phyloP scores from a whole-genome alignment of 2,888 invertebrate species.

The Machimus atricapillus region DNA sequence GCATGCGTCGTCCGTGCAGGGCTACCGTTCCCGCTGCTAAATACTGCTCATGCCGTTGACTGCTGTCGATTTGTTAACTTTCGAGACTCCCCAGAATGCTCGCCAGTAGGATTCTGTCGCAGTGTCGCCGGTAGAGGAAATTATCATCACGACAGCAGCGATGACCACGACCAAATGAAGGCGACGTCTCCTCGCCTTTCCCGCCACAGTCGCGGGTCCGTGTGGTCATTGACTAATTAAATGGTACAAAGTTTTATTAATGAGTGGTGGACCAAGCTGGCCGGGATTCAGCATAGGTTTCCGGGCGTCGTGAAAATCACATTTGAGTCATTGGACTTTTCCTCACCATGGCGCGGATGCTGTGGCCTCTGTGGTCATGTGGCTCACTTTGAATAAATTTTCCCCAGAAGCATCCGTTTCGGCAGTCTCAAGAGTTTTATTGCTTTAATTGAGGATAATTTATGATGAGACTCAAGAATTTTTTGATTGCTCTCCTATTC shows the following conservation, averaged over 20 bases:
- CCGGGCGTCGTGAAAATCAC: constrained; percentile 13
- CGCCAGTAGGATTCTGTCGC: constrained; percentile 14
- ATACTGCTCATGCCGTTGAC: neutral
- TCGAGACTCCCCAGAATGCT: constrained; percentile 30
- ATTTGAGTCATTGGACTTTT: constrained; percentile 26
- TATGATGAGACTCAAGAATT: neutral
- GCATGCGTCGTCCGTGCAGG: neutral
- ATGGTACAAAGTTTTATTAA: constrained; percentile 38
- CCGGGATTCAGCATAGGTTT: constrained; percentile 24
- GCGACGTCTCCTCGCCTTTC: neutral
- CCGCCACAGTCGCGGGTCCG: neutral
- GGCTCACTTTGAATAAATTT: neutral
- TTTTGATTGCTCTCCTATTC: neutral
- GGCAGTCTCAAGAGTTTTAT: neutral
- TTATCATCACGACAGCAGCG: constrained; percentile 29
- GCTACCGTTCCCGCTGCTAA: neutral
- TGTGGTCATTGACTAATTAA: constrained; percentile 24
- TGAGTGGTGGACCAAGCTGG: constrained; percentile 14
- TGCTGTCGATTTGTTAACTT: constrained; percentile 38
- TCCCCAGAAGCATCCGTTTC: constrained; percentile 1
- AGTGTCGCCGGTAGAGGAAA: constrained; percentile 19
- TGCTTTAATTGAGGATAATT: neutral
- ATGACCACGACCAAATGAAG: neutral
- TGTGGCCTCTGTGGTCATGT: neutral
- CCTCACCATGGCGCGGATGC: neutral